These are phyloP conservation scores for Hypocryptadius cinnamomeus DNA, from an alignment of 2,113 vertebrate species.

Conservation along the genomic window DNA sequence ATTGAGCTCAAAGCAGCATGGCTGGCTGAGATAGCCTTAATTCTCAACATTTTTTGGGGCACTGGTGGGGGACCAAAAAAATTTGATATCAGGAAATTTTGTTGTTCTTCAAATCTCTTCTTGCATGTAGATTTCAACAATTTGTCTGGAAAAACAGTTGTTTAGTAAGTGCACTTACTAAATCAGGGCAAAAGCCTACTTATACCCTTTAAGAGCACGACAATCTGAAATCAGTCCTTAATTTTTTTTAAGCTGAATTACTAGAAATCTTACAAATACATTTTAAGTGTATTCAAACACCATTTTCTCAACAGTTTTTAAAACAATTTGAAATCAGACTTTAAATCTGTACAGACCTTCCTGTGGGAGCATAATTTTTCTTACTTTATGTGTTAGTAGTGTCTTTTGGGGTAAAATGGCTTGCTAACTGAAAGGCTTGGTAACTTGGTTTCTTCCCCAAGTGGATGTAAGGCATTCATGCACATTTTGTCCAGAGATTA, in stretches of 20 bases:
- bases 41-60: neutral
- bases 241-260: neutral
- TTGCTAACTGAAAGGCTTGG: neutral
- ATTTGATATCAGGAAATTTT: neutral
- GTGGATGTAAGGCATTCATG: neutral
- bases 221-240: neutral
- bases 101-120: neutral
- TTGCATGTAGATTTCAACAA: neutral
- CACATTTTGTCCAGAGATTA: neutral
- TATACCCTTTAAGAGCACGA: neutral
- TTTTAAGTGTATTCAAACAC: neutral
- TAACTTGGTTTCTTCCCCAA: neutral
- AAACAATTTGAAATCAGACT: neutral
- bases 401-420: neutral
- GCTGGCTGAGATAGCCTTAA: neutral
- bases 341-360: neutral
- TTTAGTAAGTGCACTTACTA: neutral
- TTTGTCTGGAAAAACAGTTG: neutral
- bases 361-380: neutral
- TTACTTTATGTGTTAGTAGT: neutral
- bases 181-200: neutral
- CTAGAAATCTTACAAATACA: neutral
- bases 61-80: neutral
- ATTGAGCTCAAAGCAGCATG: neutral
- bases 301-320: neutral